Conservation (phyloP, 1,140 invertebrate genomes). For the Drusus annulatus region DNA sequence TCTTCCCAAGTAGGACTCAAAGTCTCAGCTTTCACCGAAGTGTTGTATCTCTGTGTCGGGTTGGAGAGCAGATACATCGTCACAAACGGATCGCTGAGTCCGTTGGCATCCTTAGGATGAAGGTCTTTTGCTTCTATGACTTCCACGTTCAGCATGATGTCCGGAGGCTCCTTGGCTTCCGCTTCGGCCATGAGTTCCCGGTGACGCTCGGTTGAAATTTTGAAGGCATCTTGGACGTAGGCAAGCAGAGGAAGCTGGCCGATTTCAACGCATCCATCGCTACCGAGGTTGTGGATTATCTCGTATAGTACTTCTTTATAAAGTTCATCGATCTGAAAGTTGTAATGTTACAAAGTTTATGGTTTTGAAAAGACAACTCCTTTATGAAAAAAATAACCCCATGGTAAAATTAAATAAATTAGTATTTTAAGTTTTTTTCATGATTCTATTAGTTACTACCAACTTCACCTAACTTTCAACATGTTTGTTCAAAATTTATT, state of each 20-base stretch:
- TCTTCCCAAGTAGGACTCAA: constrained; percentile 96
- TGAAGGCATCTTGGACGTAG: constrained; percentile 92
- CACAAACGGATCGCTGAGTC: constrained; percentile 95
- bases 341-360: neutral
- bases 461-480: too few species aligned
- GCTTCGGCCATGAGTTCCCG: constrained; percentile 78
- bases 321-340: constrained; percentile 87
- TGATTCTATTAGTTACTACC: too few species aligned
- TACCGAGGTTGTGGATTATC: constrained; percentile 91
- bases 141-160: constrained; percentile 92
- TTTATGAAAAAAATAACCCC: too few species aligned
- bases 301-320: constrained; percentile 95
- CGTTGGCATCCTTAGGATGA: constrained; percentile 95
- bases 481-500: too few species aligned
- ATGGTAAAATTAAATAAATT: too few species aligned
- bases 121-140: constrained; percentile 94
- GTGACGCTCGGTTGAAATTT: constrained; percentile 83
- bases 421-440: too few species aligned
- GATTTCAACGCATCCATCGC: constrained; percentile 79
- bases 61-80: constrained; percentile 86
- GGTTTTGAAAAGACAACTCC: too few species aligned
- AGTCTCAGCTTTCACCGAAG: constrained; percentile 91
- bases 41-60: constrained; percentile 84
- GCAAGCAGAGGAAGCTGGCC: constrained; percentile 81
- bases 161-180: constrained; percentile 87